phyloP scores from a whole-genome alignment of 2,888 invertebrate genomes.

The Drosophila prostipennis region DNA sequence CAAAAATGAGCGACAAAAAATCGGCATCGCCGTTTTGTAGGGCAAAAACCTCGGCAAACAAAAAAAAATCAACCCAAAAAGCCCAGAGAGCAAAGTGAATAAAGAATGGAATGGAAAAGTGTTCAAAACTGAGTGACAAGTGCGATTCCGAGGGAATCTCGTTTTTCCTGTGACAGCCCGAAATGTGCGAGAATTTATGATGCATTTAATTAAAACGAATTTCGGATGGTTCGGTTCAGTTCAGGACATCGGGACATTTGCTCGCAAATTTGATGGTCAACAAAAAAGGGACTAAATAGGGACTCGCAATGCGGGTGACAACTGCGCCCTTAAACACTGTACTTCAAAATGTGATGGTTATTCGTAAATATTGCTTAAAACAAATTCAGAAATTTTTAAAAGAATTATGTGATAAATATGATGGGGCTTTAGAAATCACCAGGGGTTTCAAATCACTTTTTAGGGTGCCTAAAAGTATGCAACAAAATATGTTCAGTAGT shows the following conservation, averaged over 20 bases:
- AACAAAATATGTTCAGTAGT: no score
- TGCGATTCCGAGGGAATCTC: conserved; percentile 37
- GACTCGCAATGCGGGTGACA: conserved; percentile 8
- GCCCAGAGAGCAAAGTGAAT: conserved; percentile 36
- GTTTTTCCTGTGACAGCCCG: conserved; percentile 6
- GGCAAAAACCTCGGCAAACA: conserved; percentile 40
- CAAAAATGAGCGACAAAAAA: conserved; percentile 51
- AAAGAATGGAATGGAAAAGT: conserved; percentile 37
- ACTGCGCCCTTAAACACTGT: conserved; percentile 32
- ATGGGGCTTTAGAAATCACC: no score
- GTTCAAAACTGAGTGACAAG: conserved; percentile 43
- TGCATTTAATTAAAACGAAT: conserved; percentile 48
- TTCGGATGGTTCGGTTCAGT: conserved; percentile 8
- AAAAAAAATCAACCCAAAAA: conserved; percentile 1
- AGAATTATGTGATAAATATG: no score
- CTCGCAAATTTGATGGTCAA: conserved; percentile 41
- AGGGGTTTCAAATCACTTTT: no score
- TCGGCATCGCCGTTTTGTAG: conserved; percentile 39
- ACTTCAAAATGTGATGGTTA: conserved; percentile 6
- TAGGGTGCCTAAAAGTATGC: no score
- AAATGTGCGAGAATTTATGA: conserved; percentile 49
- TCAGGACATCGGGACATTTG: conserved; percentile 13
- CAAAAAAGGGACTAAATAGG: conserved; percentile 22
- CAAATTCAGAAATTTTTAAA: background rate
- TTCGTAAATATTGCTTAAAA: background rate